These are phyloP conservation scores for Podocnemis expansa DNA, from an alignment of 2,113 vertebrate genomes.

Conservation along the genomic window DNA sequence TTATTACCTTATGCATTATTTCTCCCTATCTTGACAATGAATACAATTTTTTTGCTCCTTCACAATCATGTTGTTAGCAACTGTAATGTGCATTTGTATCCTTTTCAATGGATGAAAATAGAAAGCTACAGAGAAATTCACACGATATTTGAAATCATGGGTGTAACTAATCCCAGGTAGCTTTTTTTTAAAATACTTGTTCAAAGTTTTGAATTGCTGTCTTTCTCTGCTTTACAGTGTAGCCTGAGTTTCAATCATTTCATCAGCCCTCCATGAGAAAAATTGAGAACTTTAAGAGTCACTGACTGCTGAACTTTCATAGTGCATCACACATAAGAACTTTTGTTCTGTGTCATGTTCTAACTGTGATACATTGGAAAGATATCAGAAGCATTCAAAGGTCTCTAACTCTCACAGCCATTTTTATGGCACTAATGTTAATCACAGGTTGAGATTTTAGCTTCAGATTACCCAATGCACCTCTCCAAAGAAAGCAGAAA, in stretches of 20 bases:
- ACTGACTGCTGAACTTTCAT: background rate
- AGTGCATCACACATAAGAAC: background rate
- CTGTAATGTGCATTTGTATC: rapidly evolving
- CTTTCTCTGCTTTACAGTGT: background rate
- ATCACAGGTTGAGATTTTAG: rapidly evolving
- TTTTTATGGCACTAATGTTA: background rate
- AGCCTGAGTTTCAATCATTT: background rate
- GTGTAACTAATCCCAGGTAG: background rate
- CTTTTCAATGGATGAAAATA: background rate
- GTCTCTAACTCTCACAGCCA: background rate
- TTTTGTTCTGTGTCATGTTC: background rate
- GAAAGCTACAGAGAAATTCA: background rate
- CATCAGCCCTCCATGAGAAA: background rate
- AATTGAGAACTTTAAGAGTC: background rate
- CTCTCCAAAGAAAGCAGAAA: rapidly evolving
- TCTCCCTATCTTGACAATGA: background rate
- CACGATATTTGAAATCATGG: background rate
- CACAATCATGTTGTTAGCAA: rapidly evolving
- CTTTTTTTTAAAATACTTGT: too few relatives aligned
- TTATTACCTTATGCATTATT: background rate
- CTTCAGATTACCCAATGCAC: background rate
- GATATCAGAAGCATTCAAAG: background rate
- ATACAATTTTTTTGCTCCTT: background rate
- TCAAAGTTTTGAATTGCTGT: background rate
- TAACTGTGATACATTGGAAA: background rate